Conservation (phyloP, 2,797 vertebrate genomes). For the Spinibarbus caldwelli region DNA sequence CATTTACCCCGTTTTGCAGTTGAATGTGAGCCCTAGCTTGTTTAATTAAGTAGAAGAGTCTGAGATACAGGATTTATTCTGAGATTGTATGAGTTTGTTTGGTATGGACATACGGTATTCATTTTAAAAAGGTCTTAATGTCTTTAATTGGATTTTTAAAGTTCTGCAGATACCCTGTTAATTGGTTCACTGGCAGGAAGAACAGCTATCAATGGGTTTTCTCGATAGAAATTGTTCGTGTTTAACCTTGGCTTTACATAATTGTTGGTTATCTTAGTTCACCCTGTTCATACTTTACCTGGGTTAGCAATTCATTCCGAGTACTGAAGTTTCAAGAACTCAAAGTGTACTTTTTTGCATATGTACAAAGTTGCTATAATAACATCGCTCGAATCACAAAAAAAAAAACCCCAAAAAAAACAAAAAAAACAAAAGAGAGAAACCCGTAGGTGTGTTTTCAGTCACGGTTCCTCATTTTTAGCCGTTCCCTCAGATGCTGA, state of each 20-base stretch:
- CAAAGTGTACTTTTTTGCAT: not conserved
- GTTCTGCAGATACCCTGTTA: not conserved
- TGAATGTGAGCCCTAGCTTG: not conserved
- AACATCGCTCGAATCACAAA: not conserved
- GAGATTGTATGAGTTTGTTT: not conserved
- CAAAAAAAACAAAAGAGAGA: not conserved
- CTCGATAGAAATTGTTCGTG: not conserved
- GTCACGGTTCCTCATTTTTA: conserved; percentile 13
- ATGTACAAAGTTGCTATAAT: not conserved
- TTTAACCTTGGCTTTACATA: conserved; percentile 1
- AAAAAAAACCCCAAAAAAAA: not conserved
- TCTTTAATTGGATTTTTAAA: not conserved
- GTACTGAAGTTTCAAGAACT: not conserved
- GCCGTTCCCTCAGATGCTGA: not conserved
- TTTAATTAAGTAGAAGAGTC: not conserved
- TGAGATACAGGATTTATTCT: not conserved
- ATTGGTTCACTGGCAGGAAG: not conserved
- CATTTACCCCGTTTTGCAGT: not conserved
- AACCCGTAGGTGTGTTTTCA: conserved; percentile 12
- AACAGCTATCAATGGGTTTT: not conserved
- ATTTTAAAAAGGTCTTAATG: not conserved
- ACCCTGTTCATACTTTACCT: not conserved
- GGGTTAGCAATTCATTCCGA: not conserved
- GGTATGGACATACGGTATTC: not conserved
- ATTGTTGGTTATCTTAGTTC: not conserved